A percentile compares a stretch with the other conserved stretches of the same genome.
phyloP scores from a whole-genome alignment of 1,140 invertebrate species.

The Megalonaias nervosa region DNA sequence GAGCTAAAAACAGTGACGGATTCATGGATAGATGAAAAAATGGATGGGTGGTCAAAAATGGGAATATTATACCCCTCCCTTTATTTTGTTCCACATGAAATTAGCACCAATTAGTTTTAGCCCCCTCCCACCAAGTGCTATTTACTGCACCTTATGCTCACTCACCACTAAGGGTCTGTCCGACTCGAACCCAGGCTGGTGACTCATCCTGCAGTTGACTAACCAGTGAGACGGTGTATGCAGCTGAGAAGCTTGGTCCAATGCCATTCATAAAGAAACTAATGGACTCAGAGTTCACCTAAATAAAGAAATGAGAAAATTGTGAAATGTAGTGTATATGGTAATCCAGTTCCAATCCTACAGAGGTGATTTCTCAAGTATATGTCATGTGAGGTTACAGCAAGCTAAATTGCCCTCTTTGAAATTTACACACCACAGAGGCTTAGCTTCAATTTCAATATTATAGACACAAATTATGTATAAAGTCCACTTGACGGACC shows the following conservation, averaged over 20 bases:
- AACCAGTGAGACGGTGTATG: constrained; percentile 37
- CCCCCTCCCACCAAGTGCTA: neutral
- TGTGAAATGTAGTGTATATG: neutral
- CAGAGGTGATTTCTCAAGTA: too few relatives aligned
- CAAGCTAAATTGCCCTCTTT: too few relatives aligned
- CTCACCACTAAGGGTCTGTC: constrained; percentile 53
- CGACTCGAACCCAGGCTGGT: constrained; percentile 47
- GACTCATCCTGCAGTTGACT: constrained; percentile 41
- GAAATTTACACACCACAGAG: too few relatives aligned
- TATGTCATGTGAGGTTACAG: too few relatives aligned
- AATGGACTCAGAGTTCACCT: constrained; percentile 53
- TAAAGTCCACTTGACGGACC: too few relatives aligned
- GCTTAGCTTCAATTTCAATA: too few relatives aligned
- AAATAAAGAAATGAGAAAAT: constrained; percentile 9
- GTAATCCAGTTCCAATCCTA: too few relatives aligned
- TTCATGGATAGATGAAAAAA: too few relatives aligned
- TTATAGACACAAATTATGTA: too few relatives aligned
- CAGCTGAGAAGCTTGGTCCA: constrained; percentile 47
- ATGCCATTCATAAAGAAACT: constrained; percentile 65
- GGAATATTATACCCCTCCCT: neutral
- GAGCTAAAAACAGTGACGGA: too few relatives aligned
- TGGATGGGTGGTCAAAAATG: neutral
- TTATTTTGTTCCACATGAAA: neutral
- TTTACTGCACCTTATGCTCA: neutral
- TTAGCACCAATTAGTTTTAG: neutral